Evolutionary conservation across 2,113 vertebrate species (phyloP).

Genomic region (Desmodus rotundus): DNA sequence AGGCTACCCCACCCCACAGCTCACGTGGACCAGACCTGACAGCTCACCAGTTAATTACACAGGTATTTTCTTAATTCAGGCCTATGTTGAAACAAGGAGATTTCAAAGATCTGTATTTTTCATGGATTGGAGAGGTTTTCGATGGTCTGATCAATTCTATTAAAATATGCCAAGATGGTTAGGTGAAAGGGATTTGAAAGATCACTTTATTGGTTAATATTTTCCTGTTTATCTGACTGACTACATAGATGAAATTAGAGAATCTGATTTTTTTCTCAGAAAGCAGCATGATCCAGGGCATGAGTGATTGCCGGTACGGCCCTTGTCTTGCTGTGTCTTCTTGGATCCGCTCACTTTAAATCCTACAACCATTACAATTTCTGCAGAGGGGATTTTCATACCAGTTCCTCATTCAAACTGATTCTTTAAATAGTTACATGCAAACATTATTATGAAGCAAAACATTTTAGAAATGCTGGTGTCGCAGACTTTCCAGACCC

Average conservation of each 20-base stretch:
- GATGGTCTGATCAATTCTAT: not conserved
- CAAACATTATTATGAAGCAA: not conserved
- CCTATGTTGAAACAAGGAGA: not conserved
- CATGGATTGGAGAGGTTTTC: not conserved
- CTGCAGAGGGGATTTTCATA: not conserved
- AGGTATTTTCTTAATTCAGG: constrained; percentile 82
- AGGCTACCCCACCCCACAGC: constrained; percentile 90
- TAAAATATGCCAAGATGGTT: not conserved
- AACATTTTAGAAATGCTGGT: constrained; percentile 5
- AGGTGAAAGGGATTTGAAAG: not conserved
- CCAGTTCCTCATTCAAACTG: not conserved
- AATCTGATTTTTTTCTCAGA: not conserved
- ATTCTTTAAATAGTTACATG: constrained; percentile 8
- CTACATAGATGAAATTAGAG: not conserved
- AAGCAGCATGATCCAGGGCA: not conserved
- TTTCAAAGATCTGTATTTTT: not conserved
- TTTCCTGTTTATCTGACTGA: not conserved
- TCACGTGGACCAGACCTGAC: constrained; percentile 87
- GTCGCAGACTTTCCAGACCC: not conserved
- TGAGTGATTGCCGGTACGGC: not conserved
- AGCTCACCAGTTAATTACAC: constrained; percentile 86
- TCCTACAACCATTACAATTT: not conserved
- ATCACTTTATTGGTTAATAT: not conserved
- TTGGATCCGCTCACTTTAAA: not conserved
- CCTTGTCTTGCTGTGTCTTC: not conserved